phyloP scores from a whole-genome alignment of 30 jellyfish, hydroid and myxozoan species.

The Chrysaora quinquecirrha region DNA sequence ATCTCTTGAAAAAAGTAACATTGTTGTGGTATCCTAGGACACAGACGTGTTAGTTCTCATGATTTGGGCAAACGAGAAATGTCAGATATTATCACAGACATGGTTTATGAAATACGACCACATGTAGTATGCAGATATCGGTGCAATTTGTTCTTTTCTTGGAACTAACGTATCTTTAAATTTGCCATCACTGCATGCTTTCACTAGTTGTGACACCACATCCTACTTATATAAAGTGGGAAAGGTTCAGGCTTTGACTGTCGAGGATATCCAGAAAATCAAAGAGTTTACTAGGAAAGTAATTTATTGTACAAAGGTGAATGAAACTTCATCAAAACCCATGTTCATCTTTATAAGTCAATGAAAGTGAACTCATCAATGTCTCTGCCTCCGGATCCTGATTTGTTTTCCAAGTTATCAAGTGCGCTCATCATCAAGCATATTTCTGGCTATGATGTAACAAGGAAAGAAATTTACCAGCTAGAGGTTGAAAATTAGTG shows the following conservation, averaged over 20 bases:
- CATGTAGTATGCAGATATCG: conserved; percentile 57
- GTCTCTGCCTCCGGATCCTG: conserved; percentile 67
- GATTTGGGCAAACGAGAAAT: conserved; percentile 18
- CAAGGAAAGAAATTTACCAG: background rate
- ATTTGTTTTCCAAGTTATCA: conserved; percentile 59
- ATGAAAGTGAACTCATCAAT: conserved; percentile 45
- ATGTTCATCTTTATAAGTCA: conserved; percentile 41
- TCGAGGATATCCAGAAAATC: background rate
- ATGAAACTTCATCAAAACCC: conserved; percentile 28
- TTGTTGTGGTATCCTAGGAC: conserved; percentile 45
- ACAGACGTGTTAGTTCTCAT: conserved; percentile 47
- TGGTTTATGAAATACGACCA: conserved; percentile 59
- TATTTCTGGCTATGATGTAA: conserved; percentile 45
- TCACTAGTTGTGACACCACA: conserved; percentile 58
- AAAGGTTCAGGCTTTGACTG: conserved; percentile 28
- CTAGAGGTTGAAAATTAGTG: conserved; percentile 25
- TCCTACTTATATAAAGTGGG: conserved; percentile 46
- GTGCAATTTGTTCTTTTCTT: conserved; percentile 28
- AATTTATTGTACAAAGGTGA: conserved; percentile 23
- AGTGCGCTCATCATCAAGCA: conserved; percentile 50
- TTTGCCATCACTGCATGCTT: conserved; percentile 45
- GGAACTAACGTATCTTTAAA: conserved; percentile 24
- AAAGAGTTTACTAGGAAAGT: conserved; percentile 26
- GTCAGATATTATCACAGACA: conserved; percentile 8
- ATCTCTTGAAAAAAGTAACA: conserved; percentile 7